These are phyloP conservation scores for Lasius fuliginosus DNA, from an alignment of 2,888 invertebrate genomes.

Conservation along the genomic window DNA sequence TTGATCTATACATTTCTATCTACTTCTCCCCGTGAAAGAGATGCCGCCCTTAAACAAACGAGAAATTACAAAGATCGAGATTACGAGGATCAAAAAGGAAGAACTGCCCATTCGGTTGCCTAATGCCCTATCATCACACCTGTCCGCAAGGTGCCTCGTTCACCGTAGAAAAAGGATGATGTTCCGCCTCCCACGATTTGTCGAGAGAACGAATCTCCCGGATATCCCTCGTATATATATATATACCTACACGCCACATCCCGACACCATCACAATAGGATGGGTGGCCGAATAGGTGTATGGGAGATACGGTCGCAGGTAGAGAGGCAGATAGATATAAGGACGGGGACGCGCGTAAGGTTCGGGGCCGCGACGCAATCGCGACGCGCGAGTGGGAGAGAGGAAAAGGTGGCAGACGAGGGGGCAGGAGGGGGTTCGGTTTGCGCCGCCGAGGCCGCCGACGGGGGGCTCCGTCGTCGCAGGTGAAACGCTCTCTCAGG, in stretches of 20 bases:
- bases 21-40: background rate
- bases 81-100: slow-evolving; percentile 3
- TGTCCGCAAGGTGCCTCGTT: slow-evolving; percentile 27
- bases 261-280: background rate
- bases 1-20: background rate
- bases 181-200: slow-evolving; percentile 33
- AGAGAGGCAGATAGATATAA: background rate
- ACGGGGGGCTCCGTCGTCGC: slow-evolving; percentile 75
- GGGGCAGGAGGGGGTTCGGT: slow-evolving; percentile 19
- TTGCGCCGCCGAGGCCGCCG: slow-evolving; percentile 61
- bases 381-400: slow-evolving; percentile 27
- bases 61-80: slow-evolving; percentile 26
- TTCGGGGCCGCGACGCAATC: slow-evolving; percentile 8
- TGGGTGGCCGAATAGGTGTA: slow-evolving; percentile 28
- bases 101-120: background rate
- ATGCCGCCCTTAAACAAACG: background rate
- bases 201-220: slow-evolving; percentile 23
- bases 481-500: slow-evolving; percentile 73
- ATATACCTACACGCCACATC: too few relatives aligned
- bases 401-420: background rate
- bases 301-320: slow-evolving; percentile 27
- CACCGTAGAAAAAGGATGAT: slow-evolving; percentile 10
- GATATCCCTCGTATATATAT: background rate
- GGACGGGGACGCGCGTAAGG: slow-evolving; percentile 18
- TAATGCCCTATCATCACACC: slow-evolving; percentile 47